Conservation (phyloP, 1,140 invertebrate genomes). For the Drosophila virilis region DNA sequence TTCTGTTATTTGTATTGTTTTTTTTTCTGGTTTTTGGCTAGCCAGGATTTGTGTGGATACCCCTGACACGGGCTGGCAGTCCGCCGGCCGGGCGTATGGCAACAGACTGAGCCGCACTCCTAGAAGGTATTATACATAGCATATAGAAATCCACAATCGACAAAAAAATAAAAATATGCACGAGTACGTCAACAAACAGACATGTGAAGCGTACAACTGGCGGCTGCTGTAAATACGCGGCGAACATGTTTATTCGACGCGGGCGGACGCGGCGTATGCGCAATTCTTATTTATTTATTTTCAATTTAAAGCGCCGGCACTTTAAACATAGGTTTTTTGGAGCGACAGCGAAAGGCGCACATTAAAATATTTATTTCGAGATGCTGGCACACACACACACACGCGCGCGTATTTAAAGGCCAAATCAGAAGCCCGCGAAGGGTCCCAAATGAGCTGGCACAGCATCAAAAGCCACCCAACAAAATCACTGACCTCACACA, state of each 20-base stretch:
- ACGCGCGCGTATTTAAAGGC: no score
- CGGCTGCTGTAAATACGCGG: slow-evolving; percentile 16
- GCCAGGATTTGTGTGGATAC: slow-evolving; percentile 29
- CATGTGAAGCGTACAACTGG: slow-evolving; percentile 31
- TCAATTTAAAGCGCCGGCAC: slow-evolving; percentile 29
- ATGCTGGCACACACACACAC: slow-evolving; percentile 5
- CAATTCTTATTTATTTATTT: neutral
- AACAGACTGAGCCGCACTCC: neutral
- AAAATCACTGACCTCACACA: slow-evolving; percentile 71
- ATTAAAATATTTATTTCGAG: slow-evolving; percentile 28
- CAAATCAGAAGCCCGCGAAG: slow-evolving; percentile 58
- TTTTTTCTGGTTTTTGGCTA: slow-evolving; percentile 18
- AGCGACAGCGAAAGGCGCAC: slow-evolving; percentile 25
- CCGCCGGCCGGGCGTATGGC: neutral
- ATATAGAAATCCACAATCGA: slow-evolving; percentile 29
- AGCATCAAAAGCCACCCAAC: slow-evolving; percentile 30
- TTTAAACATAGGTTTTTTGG: neutral
- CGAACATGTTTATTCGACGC: neutral
- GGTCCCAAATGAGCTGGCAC: slow-evolving; percentile 43
- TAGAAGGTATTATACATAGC: neutral
- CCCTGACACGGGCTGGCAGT: slow-evolving; percentile 1
- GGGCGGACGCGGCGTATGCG: slow-evolving; percentile 52
- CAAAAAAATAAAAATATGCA: slow-evolving; percentile 11
- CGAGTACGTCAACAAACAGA: slow-evolving; percentile 17
- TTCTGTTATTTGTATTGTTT: slow-evolving; percentile 28